Evolutionary conservation across 2,888 invertebrate species (phyloP).

Genomic region (Xanthorhoe designata): DNA sequence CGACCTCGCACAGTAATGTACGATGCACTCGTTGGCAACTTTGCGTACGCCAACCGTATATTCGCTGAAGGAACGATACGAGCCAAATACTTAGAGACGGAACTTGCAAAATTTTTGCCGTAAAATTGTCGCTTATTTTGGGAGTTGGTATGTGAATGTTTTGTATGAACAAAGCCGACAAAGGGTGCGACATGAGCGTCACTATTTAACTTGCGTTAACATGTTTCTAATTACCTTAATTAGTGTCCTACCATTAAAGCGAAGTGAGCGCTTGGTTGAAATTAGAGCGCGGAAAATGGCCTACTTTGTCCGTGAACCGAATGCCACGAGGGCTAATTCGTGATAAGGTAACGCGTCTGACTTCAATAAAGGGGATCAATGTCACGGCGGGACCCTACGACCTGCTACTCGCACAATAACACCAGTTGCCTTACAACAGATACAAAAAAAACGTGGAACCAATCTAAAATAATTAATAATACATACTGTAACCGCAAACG

Average conservation of each 20-base stretch:
- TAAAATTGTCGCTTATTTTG: slow-evolving; percentile 10
- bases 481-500: slow-evolving; percentile 32
- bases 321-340: slow-evolving; percentile 76
- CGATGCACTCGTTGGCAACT: slow-evolving; percentile 61
- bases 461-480: slow-evolving; percentile 26
- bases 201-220: slow-evolving; percentile 64
- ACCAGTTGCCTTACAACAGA: slow-evolving; percentile 64
- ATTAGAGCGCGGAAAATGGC: slow-evolving; percentile 74
- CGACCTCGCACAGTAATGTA: slow-evolving; percentile 63
- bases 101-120: slow-evolving; percentile 23
- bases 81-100: slow-evolving; percentile 40
- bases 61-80: slow-evolving; percentile 49
- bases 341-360: slow-evolving; percentile 75
- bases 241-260: slow-evolving; percentile 74
- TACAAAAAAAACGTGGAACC: slow-evolving; percentile 41
- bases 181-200: slow-evolving; percentile 46
- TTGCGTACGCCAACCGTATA: slow-evolving; percentile 46
- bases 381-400: slow-evolving; percentile 64
- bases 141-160: slow-evolving; percentile 10
- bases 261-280: slow-evolving; percentile 71
- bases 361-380: slow-evolving; percentile 74
- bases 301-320: slow-evolving; percentile 76
- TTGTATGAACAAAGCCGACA: slow-evolving; percentile 15
- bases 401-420: slow-evolving; percentile 61
- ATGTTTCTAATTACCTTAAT: slow-evolving; percentile 79